These are phyloP conservation scores for Sphaeramia orbicularis DNA, from an alignment of 2,797 vertebrate species.

Conservation along the genomic window DNA sequence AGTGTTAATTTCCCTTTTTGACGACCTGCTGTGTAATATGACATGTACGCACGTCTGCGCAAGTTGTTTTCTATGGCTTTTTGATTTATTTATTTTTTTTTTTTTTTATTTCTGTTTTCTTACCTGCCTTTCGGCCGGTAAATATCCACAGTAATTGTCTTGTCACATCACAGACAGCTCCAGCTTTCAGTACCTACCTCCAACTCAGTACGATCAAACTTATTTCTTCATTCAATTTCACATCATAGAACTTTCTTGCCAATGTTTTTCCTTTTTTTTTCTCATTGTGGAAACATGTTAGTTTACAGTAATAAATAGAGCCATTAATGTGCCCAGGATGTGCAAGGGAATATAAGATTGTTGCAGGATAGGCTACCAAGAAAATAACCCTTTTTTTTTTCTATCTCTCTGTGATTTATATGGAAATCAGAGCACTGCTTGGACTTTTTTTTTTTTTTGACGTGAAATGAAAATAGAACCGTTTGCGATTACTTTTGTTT, in stretches of 20 bases:
- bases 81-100: too few species aligned
- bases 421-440: conserved; percentile 68
- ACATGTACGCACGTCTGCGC: background rate
- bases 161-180: conserved; percentile 1
- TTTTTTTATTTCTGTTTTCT: background rate
- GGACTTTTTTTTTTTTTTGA: conserved; percentile 32
- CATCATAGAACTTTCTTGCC: conserved; percentile 1
- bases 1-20: background rate
- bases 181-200: conserved; percentile 12
- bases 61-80: background rate
- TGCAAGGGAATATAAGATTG: conserved; percentile 32
- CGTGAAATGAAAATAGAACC: conserved; percentile 55
- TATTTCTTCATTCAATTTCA: conserved; percentile 13
- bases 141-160: background rate
- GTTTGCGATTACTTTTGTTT: conserved; percentile 54
- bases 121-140: background rate
- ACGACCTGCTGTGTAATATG: conserved; percentile 5
- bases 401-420: conserved; percentile 56
- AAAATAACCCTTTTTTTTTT: conserved; percentile 32
- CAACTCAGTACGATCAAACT: conserved; percentile 1
- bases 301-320: background rate
- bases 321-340: conserved; percentile 14
- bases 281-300: background rate
- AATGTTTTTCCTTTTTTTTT: conserved; percentile 6
- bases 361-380: conserved; percentile 9